Percentiles rank a stretch among this genome's conserved stretches.
Evolutionary conservation across 2,888 invertebrate species (phyloP).

Genomic region (Campaea margaritaria): DNA sequence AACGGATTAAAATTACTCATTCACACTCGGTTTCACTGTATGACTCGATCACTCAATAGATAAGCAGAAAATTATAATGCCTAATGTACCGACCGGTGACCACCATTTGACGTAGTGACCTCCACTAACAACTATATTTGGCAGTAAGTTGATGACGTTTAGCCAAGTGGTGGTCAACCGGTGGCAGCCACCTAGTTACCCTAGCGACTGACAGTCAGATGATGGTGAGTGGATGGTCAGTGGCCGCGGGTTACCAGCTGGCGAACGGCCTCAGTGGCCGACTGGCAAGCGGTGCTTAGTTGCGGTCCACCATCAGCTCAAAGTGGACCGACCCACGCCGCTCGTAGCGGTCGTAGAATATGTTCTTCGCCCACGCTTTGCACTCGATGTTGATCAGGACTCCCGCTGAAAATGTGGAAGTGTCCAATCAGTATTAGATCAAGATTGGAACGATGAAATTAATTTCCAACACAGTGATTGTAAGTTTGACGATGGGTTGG

Average conservation of each 20-base stretch:
- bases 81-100: conserved; percentile 41
- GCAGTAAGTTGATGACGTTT: conserved; percentile 53
- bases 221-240: conserved; percentile 14
- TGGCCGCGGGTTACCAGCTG: conserved; percentile 6
- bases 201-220: conserved; percentile 19
- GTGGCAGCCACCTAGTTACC: conserved; percentile 11
- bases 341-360: conserved; percentile 93
- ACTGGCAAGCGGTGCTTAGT: conserved; percentile 63
- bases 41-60: conserved; percentile 35
- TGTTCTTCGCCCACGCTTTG: conserved; percentile 97
- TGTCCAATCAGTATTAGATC: conserved; percentile 2
- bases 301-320: conserved; percentile 94
- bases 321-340: conserved; percentile 97
- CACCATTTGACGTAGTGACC: conserved; percentile 51
- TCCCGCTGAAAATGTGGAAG: conserved; percentile 85
- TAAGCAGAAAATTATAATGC: conserved; percentile 34
- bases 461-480: too few relatives aligned
- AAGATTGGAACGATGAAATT: too few relatives aligned
- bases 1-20: conserved; percentile 43
- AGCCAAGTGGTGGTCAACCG: conserved; percentile 46
- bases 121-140: conserved; percentile 54
- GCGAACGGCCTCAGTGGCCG: conserved; percentile 45
- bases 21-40: conserved; percentile 32
- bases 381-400: conserved; percentile 97
- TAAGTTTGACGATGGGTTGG: too few relatives aligned